These are phyloP conservation scores for Sesia bembeciformis DNA, from an alignment of 2,888 invertebrate species.

Conservation along the genomic window DNA sequence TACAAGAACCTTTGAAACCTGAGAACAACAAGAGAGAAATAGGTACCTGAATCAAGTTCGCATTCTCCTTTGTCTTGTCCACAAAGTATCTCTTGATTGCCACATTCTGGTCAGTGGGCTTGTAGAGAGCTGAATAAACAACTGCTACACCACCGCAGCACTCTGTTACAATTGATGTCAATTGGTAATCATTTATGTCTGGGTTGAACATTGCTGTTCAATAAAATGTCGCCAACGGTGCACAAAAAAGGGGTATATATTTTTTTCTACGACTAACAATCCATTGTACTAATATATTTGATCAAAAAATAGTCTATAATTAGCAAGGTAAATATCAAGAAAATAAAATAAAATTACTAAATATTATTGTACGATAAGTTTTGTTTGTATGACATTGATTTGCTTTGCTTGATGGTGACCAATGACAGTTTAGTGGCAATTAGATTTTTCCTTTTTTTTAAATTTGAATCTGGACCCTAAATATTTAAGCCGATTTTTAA, in stretches of 20 bases:
- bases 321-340: conserved; percentile 7
- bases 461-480: no score
- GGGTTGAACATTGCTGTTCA: conserved; percentile 68
- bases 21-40: not conserved
- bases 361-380: no score
- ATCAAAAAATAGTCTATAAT: conserved; percentile 10
- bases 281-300: conserved; percentile 6
- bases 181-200: conserved; percentile 77
- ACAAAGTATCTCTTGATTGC: conserved; percentile 85
- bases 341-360: conserved; percentile 1
- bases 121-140: conserved; percentile 81
- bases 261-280: conserved; percentile 3
- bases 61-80: conserved; percentile 79
- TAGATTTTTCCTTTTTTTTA: no score
- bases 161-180: conserved; percentile 79
- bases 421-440: no score
- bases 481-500: no score
- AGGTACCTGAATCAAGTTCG: conserved; percentile 71
- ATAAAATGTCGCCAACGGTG: not conserved
- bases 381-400: no score
- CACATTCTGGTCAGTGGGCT: conserved; percentile 78
- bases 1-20: not conserved
- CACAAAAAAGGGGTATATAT: not conserved
- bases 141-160: conserved; percentile 81
- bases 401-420: no score